These are phyloP conservation scores for Rhinella marina DNA, from an alignment of 2,797 vertebrate species.

Conservation along the genomic window DNA sequence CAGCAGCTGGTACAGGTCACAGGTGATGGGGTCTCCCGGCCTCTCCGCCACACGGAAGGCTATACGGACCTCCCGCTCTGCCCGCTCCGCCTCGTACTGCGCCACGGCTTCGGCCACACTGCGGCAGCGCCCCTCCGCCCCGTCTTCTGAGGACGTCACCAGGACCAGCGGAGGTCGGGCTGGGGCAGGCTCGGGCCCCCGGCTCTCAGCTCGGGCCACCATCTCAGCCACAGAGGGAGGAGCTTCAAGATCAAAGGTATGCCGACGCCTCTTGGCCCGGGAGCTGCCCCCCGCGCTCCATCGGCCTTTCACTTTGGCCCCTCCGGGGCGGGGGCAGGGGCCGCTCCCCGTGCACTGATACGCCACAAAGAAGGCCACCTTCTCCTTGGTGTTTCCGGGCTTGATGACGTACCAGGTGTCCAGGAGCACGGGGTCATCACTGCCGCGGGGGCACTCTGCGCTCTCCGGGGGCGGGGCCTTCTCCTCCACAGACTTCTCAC, in stretches of 20 bases:
- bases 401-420: conserved; percentile 99
- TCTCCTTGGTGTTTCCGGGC: conserved; percentile 97
- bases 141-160: conserved; percentile 44
- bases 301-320: conserved; percentile 94
- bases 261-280: conserved; percentile 88
- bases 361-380: conserved; percentile 95
- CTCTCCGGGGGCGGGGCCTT: conserved; percentile 72
- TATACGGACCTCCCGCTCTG: conserved; percentile 87
- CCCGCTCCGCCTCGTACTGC: conserved; percentile 85
- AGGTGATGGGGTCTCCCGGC: conserved; percentile 94
- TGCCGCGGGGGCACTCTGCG: conserved; percentile 64
- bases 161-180: conserved; percentile 56
- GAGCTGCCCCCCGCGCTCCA: conserved; percentile 94
- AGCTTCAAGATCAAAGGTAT: conserved; percentile 84
- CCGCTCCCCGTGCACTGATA: conserved; percentile 87
- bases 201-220: conserved; percentile 92
- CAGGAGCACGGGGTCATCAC: conserved; percentile 87
- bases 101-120: conserved; percentile 91
- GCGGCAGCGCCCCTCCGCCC: conserved; percentile 73
- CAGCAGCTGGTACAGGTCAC: conserved; percentile 93
- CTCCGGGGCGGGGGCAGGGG: conserved; percentile 77
- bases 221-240: conserved; percentile 93
- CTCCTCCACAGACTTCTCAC: conserved; percentile 72
- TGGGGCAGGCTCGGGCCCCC: conserved; percentile 81
- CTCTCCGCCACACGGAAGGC: conserved; percentile 90